Percentiles rank a stretch among this genome's conserved stretches.
phyloP scores from a whole-genome alignment of 2,888 invertebrate genomes.

The Cephonodes hylas region DNA sequence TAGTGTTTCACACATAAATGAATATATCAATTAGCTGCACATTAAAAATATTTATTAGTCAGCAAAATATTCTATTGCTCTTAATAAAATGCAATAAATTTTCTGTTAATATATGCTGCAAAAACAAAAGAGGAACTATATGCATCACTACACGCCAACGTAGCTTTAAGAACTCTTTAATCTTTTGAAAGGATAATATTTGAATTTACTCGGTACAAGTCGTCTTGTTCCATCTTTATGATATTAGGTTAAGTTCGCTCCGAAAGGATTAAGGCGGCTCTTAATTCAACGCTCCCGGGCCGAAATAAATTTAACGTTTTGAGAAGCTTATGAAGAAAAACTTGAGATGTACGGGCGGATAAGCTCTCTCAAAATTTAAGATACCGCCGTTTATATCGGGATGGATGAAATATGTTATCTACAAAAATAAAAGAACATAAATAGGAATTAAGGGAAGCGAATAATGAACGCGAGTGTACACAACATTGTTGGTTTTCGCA shows the following conservation, averaged over 20 bases:
- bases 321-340: slow-evolving; percentile 77
- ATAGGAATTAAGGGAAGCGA: slow-evolving; percentile 22
- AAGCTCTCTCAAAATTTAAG: slow-evolving; percentile 53
- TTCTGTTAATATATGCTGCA: neutral
- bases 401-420: slow-evolving; percentile 4
- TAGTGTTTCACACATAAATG: neutral
- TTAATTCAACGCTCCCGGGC: slow-evolving; percentile 76
- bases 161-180: slow-evolving; percentile 74
- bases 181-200: slow-evolving; percentile 74
- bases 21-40: neutral
- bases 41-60: neutral
- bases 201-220: slow-evolving; percentile 76
- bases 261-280: slow-evolving; percentile 77
- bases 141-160: slow-evolving; percentile 34
- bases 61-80: no score
- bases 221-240: slow-evolving; percentile 77
- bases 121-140: neutral
- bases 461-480: slow-evolving; percentile 52
- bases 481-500: slow-evolving; percentile 48
- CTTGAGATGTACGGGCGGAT: slow-evolving; percentile 61
- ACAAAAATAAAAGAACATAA: slow-evolving; percentile 20
- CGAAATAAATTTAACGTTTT: slow-evolving; percentile 77
- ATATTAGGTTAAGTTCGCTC: slow-evolving; percentile 77
- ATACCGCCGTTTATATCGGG: slow-evolving; percentile 40
- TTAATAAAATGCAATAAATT: neutral